Evolutionary conservation across 2,888 invertebrate species (phyloP).

Genomic region (Aporophyla lueneburgensis): DNA sequence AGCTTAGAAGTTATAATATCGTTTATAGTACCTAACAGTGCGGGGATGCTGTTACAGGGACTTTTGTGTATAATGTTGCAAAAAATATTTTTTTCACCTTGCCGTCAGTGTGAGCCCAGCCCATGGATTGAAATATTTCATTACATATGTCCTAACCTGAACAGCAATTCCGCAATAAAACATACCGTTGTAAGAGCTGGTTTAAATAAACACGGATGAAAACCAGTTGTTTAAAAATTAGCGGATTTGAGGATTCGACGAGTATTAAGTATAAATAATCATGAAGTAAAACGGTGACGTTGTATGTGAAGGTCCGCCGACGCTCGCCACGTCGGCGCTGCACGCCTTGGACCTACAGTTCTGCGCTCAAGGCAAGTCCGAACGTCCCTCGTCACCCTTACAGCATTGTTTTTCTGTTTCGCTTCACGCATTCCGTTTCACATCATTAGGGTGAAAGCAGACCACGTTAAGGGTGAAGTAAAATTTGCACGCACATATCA

Average conservation of each 20-base stretch:
- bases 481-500: neutral
- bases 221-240: neutral
- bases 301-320: constrained; percentile 86
- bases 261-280: constrained; percentile 33
- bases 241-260: neutral
- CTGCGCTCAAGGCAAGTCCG: constrained; percentile 89
- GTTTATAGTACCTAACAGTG: neutral
- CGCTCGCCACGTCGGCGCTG: constrained; percentile 88
- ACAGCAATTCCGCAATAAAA: neutral
- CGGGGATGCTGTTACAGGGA: neutral
- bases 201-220: neutral
- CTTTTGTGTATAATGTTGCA: neutral
- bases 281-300: constrained; percentile 62
- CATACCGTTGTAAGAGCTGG: neutral
- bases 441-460: constrained; percentile 28
- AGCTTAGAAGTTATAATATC: neutral
- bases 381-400: constrained; percentile 37
- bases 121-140: neutral
- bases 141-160: neutral
- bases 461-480: constrained; percentile 5
- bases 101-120: neutral
- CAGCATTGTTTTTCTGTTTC: constrained; percentile 50
- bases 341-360: constrained; percentile 88
- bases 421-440: constrained; percentile 49
- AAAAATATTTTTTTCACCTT: neutral